Base-by-base conservation (phyloP, 2,797 vertebrate genomes). In the Poeciliopsis gracilis region DNA sequence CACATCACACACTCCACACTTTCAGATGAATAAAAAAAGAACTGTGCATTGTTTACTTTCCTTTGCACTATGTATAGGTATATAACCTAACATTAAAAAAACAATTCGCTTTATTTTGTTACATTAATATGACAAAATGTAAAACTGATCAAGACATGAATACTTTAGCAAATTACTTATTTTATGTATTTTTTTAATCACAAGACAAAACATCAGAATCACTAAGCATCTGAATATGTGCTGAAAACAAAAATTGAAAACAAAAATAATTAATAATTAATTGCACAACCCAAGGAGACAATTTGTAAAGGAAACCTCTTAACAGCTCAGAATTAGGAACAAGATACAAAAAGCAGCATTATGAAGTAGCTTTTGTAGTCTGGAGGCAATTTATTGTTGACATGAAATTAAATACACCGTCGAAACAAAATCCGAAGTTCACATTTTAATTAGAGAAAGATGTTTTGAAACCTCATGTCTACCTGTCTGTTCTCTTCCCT, bases 401-500 rank as follows among this genome's bases (percentile, higher is more conserved):
- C 78, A 61, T 23, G 16, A 72, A 72, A 45, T 66, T 57, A 30
- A 8, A 76, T 36, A 84, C 18, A 82, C 57, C 55, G 38, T 73
- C 46, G 49, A 84, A 87, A 83, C 20, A 53, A n/a, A 77, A 78
- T 51, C 66, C 61, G 46, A 67, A 76, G 9, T 63, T 80, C 47
- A 87, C 5, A 45, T 91, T 88, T 84, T 81, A 93, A 90, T 92
- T 87, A 91, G 81, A 80, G 79, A 83, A 57, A 78, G 72, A 82
- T 85, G 79, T 83, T 77, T 89, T 85, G 57, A 85, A 82, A 89
- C 79, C 81, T 78, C 83, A 84, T 46, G 38, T 87, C 90, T 90
- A 83, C 82, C 86, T 88, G 83, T 76, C 83, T 80, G 72, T 92
- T 78, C 82, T 86, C 87, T 86, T 93, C 93, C 93, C 92, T 84